Evolutionary conservation across 2,113 vertebrate genomes (phyloP), one percentile per base, ranked within the genome.

Genomic region (Phoenicopterus ruber): DNA sequence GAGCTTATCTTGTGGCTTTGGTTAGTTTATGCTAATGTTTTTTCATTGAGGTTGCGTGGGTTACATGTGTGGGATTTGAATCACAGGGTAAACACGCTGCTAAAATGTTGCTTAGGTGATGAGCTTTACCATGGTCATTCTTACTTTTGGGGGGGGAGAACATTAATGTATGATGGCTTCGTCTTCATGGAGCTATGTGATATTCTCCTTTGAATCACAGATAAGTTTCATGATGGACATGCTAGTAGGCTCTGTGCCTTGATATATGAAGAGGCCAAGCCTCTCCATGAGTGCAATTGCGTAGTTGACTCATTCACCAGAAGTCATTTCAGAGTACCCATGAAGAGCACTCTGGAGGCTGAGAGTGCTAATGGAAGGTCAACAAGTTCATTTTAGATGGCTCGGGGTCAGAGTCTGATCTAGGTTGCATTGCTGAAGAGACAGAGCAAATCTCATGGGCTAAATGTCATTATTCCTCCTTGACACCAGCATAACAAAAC

Each of bases 331-430:
- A n/a, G 73, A 61, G 69, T 18, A 46, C 5, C 40, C 72, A 20
- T 44, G 95, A 94, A 36, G 66, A 79, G 81, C 90, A 25, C 83
- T 96, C 86, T 74, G 73, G 93, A 80, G 73, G 50, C 46, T 72
- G 81, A 93, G 61, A 55, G 91, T 78, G 58, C 22, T 97, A 96
- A 97, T 89, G 70, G 72, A 88, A 57, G 88, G 93, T 96, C 88
- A 93, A 65, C 69, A 87, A 95, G 94, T 93, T 93, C 84, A 73
- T 59, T 94, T 91, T 28, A 67, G 81, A 59, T 62, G 66, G 16
- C 9, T 89, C 22, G 40, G 58, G 93, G 90, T 90, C 90, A 82
- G 47, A 67, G 72, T 26, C 69, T 87, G 72, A 40, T 67, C 72
- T 92, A n/a, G 38, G 72, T 20, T 93, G 36, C 25, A 13, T 69